Base-by-base conservation (phyloP, 2,797 vertebrate genomes). In the Lateolabrax maculatus region DNA sequence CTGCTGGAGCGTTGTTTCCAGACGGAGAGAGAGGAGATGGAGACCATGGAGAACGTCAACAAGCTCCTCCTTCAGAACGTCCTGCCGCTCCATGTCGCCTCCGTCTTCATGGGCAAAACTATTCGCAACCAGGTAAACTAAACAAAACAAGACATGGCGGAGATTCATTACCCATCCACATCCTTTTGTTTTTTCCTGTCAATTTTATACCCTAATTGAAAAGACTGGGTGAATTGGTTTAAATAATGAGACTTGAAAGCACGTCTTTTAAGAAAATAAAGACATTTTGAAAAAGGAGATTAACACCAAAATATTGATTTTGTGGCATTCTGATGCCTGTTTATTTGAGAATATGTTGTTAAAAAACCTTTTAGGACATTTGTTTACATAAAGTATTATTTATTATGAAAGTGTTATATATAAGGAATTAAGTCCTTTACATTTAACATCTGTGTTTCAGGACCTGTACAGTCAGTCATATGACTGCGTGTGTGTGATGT, bases 381-480 rank as follows among this genome's bases (percentile, higher is more conserved):
- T 34, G 31, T 34, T 3, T 34, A 34, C 31, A 34, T 34, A 34
- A 34, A 34, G 31, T 4, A 34, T 34, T 4, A 34, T 34, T 34
- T 34, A 34, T 34, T 34, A 3, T 34, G 31, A 34, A 34, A 4
- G 4, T 34, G 3, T 34, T 34, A 34, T 34, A 34, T 34, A 34
- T 34, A 6, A 34, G 31, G 31, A 34, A 34, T 43, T 11, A 41
- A 43, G 1, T 46, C 21, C 5, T 43, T 52, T 8, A n/a, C 9
- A 27, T 12, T 29, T 19, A 5, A 16, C 37, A 55, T 25, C 27
- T 58, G 7, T 75, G n/a, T 83, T 64, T 51, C 93, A 98, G 97
- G 96, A 98, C 83, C 93, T 98, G 85, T 98, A 97, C 95, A 96
- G 97, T 75, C 95, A 97, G 86, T 97, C 96, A 0, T 97, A 96